Conservation (phyloP, 1,140 invertebrate genomes). For the Drosophila bocki region DNA sequence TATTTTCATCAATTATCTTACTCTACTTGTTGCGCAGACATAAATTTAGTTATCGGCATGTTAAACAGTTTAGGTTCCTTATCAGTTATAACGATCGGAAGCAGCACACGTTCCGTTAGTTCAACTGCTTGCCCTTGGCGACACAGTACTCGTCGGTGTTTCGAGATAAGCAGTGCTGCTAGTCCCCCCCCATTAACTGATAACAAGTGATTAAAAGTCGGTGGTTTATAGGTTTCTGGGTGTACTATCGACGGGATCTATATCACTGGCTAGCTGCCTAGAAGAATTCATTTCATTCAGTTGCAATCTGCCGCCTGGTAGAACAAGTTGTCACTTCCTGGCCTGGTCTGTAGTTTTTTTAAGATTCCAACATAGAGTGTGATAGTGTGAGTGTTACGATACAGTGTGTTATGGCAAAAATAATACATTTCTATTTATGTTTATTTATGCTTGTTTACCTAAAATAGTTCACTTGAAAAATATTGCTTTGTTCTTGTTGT, state of each 20-base stretch:
- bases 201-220: constrained; percentile 48
- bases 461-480: too few relatives aligned
- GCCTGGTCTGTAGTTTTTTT: constrained; percentile 21
- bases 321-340: constrained; percentile 29
- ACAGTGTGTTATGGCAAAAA: background rate
- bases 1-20: constrained; percentile 7
- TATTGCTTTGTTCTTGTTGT: background rate
- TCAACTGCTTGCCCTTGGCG: constrained; percentile 24
- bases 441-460: too few relatives aligned
- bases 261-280: constrained; percentile 22
- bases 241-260: constrained; percentile 28
- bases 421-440: too few relatives aligned
- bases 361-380: constrained; percentile 1
- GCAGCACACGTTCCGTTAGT: constrained; percentile 17
- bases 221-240: constrained; percentile 34
- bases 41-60: constrained; percentile 29
- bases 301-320: constrained; percentile 34
- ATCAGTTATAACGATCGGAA: constrained; percentile 31
- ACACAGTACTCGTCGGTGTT: constrained; percentile 6
- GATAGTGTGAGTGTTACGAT: background rate
- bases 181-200: constrained; percentile 42
- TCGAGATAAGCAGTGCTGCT: constrained; percentile 24
- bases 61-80: constrained; percentile 11
- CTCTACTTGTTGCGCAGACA: background rate
- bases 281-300: constrained; percentile 51